Evolutionary conservation across 1,140 invertebrate genomes (phyloP).

Genomic region (Drepana arcuata): DNA sequence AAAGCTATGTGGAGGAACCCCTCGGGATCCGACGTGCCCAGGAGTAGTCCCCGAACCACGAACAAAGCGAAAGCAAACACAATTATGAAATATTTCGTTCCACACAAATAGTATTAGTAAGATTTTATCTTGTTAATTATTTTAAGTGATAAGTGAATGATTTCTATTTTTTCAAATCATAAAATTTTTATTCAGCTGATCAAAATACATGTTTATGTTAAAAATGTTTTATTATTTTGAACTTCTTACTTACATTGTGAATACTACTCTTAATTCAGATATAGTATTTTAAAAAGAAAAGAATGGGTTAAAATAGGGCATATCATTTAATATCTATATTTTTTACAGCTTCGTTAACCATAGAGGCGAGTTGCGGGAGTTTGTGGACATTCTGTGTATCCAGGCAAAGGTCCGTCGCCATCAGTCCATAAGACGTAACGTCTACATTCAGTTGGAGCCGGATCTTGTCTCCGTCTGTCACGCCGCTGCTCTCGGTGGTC

Average conservation of each 20-base stretch:
- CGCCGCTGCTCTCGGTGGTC: conserved; percentile 49
- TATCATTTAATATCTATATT: conserved; percentile 71
- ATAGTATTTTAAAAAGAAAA: conserved; percentile 24
- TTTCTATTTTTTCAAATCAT: conserved; percentile 72
- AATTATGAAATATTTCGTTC: conserved; percentile 77
- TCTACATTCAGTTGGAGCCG: conserved; percentile 90
- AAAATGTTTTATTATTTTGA: conserved; percentile 30
- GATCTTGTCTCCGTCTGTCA: conserved; percentile 94
- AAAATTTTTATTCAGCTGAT: conserved; percentile 69
- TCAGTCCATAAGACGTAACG: conserved; percentile 76
- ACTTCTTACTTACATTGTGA: too few species aligned
- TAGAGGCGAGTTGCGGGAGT: conserved; percentile 41
- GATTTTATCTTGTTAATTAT: conserved; percentile 66
- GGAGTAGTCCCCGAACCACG: conserved; percentile 61
- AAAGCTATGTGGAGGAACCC: conserved; percentile 75
- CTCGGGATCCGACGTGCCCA: conserved; percentile 44
- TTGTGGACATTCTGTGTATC: conserved; percentile 55
- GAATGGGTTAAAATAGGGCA: conserved; percentile 39
- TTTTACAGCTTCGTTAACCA: conserved; percentile 64
- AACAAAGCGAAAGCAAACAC: conserved; percentile 67
- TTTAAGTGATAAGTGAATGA: conserved; percentile 70
- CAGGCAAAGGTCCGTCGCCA: conserved; percentile 31
- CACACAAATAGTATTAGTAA: conserved; percentile 73
- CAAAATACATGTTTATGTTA: conserved; percentile 71
- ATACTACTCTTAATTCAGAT: too few species aligned